These are phyloP conservation scores for Rhinella marina DNA, from an alignment of 2,797 vertebrate species.

Conservation along the genomic window DNA sequence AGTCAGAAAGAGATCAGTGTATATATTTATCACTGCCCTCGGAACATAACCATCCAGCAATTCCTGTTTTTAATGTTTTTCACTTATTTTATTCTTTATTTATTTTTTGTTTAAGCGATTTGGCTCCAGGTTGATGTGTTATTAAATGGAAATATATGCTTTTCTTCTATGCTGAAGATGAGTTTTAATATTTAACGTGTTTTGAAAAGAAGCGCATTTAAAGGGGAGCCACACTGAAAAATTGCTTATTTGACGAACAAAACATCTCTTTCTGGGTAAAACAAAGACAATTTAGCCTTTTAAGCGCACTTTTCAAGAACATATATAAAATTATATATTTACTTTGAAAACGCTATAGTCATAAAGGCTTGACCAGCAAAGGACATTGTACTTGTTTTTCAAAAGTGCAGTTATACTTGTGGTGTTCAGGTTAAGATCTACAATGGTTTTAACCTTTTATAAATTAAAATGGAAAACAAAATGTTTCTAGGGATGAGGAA, in stretches of 20 bases:
- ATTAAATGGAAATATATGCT: conserved; percentile 73
- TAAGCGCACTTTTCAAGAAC: not conserved
- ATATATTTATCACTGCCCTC: conserved; percentile 67
- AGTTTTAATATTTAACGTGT: conserved; percentile 71
- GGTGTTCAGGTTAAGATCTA: not conserved
- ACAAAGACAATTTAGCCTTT: not conserved
- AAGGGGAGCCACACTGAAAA: conserved; percentile 41
- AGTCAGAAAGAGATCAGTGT: conserved; percentile 69
- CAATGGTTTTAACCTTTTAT: not conserved
- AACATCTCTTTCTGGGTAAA: conserved; percentile 63
- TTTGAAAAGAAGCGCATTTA: conserved; percentile 72
- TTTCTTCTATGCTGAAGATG: conserved; percentile 69
- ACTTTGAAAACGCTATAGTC: not conserved
- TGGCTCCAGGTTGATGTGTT: conserved; percentile 70
- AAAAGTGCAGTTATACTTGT: not conserved
- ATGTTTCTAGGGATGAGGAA: not conserved
- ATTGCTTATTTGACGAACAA: not conserved
- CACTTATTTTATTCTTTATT: conserved; percentile 69
- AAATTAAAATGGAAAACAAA: not conserved
- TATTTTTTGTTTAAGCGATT: conserved; percentile 66
- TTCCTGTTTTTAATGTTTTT: conserved; percentile 69
- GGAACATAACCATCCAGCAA: conserved; percentile 67
- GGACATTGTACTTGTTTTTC: not conserved
- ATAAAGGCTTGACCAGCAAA: not conserved
- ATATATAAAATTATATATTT: not conserved